A percentile compares a stretch with the other conserved stretches of the same genome.
Conservation (phyloP, 2,888 invertebrate species). For the Aelia acuminata region DNA sequence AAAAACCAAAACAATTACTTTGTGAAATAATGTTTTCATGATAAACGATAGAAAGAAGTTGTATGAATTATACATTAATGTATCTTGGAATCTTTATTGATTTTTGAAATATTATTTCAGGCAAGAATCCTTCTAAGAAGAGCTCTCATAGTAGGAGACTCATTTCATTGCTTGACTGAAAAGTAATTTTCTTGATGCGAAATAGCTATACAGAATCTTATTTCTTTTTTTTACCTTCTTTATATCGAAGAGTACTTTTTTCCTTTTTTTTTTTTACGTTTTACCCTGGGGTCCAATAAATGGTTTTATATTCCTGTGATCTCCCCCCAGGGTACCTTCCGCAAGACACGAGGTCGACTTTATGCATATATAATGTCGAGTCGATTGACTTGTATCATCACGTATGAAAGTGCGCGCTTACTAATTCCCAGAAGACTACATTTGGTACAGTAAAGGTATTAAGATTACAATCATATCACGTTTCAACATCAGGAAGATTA, state of each 20-base stretch:
- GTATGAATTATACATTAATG: no score
- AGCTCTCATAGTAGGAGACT: neutral
- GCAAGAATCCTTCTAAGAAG: no score
- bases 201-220: neutral
- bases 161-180: neutral
- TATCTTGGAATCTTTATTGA: no score
- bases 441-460: neutral
- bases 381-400: constrained; percentile 22
- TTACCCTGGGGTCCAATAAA: constrained; percentile 20
- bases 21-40: no score
- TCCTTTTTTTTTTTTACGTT: neutral
- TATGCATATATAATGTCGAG: constrained; percentile 35
- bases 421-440: neutral
- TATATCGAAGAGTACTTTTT: neutral
- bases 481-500: neutral
- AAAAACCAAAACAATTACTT: no score
- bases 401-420: neutral
- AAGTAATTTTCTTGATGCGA: neutral
- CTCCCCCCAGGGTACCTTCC: constrained; percentile 35
- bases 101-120: no score
- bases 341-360: constrained; percentile 1
- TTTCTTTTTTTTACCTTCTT: neutral
- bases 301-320: constrained; percentile 29
- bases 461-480: neutral
- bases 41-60: no score